Evolutionary conservation across 2,888 invertebrate species (phyloP), one percentile per base, ranked within the genome.

Genomic region (Limnephilus marmoratus): DNA sequence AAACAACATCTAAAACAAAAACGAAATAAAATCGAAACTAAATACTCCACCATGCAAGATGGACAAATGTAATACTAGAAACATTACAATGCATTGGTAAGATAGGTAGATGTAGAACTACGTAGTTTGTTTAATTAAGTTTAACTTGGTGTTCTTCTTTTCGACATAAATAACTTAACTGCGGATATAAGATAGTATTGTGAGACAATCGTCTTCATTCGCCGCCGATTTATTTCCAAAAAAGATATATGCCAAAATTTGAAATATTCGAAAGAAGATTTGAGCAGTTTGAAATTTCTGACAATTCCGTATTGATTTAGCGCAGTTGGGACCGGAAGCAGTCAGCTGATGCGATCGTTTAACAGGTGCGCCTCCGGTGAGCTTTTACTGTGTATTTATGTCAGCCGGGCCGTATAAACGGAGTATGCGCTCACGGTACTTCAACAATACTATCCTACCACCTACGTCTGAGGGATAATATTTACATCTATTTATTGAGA

Each of bases 301-400:
- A 83, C 37, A n/a, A 34, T 83, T 83, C 91, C 85, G 81, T 92
- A 93, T 92, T 93, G 93, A 92, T 93, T 92, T 92, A 92, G 86
- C 91, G 93, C 92, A 93, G 91, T 92, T 90, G 81, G 89, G 92
- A 89, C 90, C 81, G 89, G 92, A 90, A 92, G 90, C 93, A 89
- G 92, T 80, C 92, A 89, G 92, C 88, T 93, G 93, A 93, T 93
- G 93, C 93, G 90, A 82, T 91, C 93, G 92, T 92, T 92, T 92
- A 93, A 90, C 85, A 92, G 85, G 45, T 15, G 45, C 45, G 86
- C 86, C 92, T 91, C 93, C 85, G 87, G 93, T 92, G 93, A 90
- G 92, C 93, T 93, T 92, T 93, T 90, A 92, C 81, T 29, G 85
- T 90, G 85, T 90, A 90, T 92, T 93, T 93, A 93, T 92, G 92